Conservation (phyloP, 2,113 vertebrate genomes). For the Cettia cetti region DNA sequence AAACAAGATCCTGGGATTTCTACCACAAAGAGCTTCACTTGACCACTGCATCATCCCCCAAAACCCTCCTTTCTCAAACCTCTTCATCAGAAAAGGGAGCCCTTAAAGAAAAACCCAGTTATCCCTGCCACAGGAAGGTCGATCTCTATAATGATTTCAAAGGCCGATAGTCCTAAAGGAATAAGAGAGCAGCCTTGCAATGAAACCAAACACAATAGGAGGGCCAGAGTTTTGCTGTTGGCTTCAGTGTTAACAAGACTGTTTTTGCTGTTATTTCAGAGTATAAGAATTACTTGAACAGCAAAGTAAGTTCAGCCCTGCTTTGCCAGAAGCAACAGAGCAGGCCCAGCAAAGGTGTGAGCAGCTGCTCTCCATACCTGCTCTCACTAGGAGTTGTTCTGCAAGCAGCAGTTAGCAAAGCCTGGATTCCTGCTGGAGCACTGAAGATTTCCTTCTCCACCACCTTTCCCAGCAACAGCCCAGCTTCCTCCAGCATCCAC, state of each 20-base stretch:
- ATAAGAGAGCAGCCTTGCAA: not conserved
- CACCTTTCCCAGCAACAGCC: not conserved
- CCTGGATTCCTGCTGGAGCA: not conserved
- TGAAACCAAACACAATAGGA: not conserved
- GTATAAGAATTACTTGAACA: not conserved
- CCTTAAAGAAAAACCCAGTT: not conserved
- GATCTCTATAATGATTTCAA: not conserved
- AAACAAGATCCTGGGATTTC: not conserved
- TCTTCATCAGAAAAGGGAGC: not conserved
- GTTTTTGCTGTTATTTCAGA: not conserved
- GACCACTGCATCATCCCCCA: not conserved
- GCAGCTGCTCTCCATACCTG: not conserved
- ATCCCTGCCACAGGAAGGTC: not conserved
- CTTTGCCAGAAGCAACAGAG: rapidly evolving
- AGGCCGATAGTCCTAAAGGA: not conserved
- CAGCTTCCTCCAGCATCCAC: not conserved
- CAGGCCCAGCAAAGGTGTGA: not conserved
- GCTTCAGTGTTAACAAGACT: not conserved
- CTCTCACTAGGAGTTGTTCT: not conserved
- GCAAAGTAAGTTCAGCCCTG: not conserved
- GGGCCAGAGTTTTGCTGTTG: not conserved
- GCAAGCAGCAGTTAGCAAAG: not conserved
- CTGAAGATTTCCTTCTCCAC: not conserved
- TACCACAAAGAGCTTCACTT: not conserved
- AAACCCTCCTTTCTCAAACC: not conserved